These are phyloP conservation scores for Noctua comes DNA, from an alignment of 2,888 invertebrate species.

Conservation along the genomic window DNA sequence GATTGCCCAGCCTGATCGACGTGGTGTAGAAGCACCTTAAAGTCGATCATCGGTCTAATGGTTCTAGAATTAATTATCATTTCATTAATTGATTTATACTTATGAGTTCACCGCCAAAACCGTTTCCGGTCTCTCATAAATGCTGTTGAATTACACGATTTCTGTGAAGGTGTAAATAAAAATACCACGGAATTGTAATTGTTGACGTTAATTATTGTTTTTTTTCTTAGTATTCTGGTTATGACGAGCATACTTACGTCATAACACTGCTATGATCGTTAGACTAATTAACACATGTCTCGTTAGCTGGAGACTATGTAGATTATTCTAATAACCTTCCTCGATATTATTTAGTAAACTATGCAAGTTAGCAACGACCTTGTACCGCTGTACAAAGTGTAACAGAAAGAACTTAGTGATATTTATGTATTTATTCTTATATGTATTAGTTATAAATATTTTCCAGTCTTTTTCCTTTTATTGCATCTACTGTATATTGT, in stretches of 20 bases:
- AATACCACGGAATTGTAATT: constrained; percentile 22
- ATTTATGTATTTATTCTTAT: too few relatives aligned
- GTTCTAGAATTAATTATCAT: constrained; percentile 21
- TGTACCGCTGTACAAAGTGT: neutral
- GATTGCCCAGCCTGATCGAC: neutral
- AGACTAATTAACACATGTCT: constrained; percentile 31
- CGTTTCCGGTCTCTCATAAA: constrained; percentile 1
- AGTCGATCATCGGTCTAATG: neutral
- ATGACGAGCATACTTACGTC: constrained; percentile 28
- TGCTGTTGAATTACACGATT: constrained; percentile 3
- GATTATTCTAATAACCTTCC: neutral
- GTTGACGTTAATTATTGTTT: constrained; percentile 10
- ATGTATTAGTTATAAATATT: too few relatives aligned
- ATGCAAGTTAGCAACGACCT: neutral
- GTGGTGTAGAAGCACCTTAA: neutral
- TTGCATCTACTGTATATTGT: too few relatives aligned
- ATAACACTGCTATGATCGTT: constrained; percentile 16
- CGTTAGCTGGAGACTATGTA: constrained; percentile 10
- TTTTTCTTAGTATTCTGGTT: constrained; percentile 37
- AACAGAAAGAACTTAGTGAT: neutral
- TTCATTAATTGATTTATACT: constrained; percentile 8
- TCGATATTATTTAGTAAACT: neutral
- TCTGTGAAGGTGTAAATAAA: constrained; percentile 21
- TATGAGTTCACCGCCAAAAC: constrained; percentile 25
- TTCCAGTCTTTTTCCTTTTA: too few relatives aligned